Evolutionary conservation across 1,140 invertebrate genomes (phyloP), one percentile per base, ranked within the genome.

Genomic region (Diachasmimorpha longicaudata): DNA sequence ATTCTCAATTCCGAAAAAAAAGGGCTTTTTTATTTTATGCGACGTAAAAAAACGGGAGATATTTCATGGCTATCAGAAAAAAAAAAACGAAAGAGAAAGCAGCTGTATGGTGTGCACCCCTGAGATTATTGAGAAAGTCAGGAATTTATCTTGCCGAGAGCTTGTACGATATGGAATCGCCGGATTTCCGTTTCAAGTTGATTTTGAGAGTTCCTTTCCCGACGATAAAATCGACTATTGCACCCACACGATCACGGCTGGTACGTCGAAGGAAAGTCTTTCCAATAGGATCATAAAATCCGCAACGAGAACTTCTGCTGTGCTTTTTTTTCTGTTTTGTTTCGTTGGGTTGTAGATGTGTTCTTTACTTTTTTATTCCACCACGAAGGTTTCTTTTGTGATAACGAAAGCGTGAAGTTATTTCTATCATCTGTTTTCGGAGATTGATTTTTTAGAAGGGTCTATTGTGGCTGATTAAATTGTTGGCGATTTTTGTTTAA

Each of bases 141-240:
- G 58, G 19, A 63, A 63, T 63, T 63, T 63, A 63, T 63, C 58
- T 63, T 13, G 58, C 58, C 25, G 58, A 23, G 23, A 52, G 48
- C n/a, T 52, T 16, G 58, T 13, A 31, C 58, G 58, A 63, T 63
- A 63, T 63, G 58, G 23, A 63, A 63, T 63, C 23, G 58, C 58
- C 58, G 58, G 58, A 63, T 63, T 63, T 63, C 58, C 58, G 58
- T 63, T 63, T 63, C 58, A 63, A 63, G 58, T 63, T 63, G 58
- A 63, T 63, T 63, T 63, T 63, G 58, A 63, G 58, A 63, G 58
- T 63, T 63, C 10, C 23, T 63, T 63, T 63, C 58, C 58, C 58
- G 58, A 63, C 58, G 58, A 63, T 63, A 63, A 63, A 63, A 63
- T 63, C 23, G 58, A 63, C 58, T 23, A 63, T 31, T 63, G 58